These are phyloP conservation scores for Enteromius unitaeniatus DNA, from an alignment of 2,797 vertebrate species.

Conservation along the genomic window DNA sequence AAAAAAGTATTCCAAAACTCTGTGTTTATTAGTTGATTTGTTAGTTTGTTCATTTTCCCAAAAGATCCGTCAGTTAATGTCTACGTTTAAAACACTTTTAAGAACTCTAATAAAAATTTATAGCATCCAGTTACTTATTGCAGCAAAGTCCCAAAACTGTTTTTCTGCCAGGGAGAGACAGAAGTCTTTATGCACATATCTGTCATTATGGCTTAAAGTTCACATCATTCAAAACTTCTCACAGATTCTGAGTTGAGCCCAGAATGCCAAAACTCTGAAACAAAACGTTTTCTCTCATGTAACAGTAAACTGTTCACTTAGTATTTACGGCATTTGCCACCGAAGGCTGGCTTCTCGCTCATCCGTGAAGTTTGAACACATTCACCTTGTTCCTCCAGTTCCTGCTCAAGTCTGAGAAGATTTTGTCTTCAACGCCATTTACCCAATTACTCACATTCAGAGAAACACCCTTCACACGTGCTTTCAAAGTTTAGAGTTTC, in stretches of 20 bases:
- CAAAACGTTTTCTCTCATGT: constrained; percentile 47
- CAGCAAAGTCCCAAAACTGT: constrained; percentile 33
- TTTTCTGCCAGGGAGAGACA: constrained; percentile 13
- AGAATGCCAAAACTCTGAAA: constrained; percentile 36
- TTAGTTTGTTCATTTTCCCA: background rate
- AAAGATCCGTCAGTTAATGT: background rate
- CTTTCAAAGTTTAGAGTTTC: background rate
- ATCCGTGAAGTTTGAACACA: constrained; percentile 40
- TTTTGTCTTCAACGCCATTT: constrained; percentile 17
- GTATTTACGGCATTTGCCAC: background rate
- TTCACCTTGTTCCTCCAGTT: constrained; percentile 29
- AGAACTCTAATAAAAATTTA: background rate
- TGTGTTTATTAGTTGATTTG: constrained; percentile 5
- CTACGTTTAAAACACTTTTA: constrained; percentile 14
- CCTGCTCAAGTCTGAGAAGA: constrained; percentile 18
- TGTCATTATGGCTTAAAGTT: constrained; percentile 43
- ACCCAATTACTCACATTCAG: constrained; percentile 4
- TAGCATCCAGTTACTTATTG: constrained; percentile 1
- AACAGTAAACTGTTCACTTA: constrained; percentile 43
- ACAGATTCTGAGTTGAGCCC: constrained; percentile 35
- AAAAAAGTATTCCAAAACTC: background rate
- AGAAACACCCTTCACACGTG: constrained; percentile 11
- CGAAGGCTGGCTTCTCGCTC: constrained; percentile 29
- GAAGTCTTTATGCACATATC: constrained; percentile 31
- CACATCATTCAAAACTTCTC: constrained; percentile 48